phyloP scores from a whole-genome alignment of 1,140 invertebrate genomes.

The Ostrea denselamellosa region DNA sequence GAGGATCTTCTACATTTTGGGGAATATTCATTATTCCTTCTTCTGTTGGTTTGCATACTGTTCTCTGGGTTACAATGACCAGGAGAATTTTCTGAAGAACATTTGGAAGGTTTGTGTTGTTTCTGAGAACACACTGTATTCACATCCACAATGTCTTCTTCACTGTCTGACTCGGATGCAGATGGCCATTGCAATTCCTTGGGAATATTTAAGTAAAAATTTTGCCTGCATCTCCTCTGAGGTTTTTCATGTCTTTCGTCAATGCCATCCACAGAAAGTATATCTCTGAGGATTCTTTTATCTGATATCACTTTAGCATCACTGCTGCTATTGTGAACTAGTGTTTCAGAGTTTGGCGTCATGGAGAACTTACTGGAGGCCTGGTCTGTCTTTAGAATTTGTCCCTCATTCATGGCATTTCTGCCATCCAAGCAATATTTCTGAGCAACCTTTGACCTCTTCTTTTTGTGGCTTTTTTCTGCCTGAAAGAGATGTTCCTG shows the following conservation, averaged over 20 bases:
- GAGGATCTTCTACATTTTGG: neutral
- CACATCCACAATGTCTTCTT: neutral
- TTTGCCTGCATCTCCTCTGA: neutral
- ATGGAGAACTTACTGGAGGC: neutral
- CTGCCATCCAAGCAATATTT: neutral
- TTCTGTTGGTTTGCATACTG: neutral
- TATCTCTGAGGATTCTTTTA: conserved; percentile 2
- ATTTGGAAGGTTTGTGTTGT: neutral
- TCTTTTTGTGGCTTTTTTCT: neutral
- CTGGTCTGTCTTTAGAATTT: neutral
- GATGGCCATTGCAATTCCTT: conserved; percentile 33
- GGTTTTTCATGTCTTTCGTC: neutral
- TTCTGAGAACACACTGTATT: neutral
- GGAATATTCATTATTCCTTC: conserved; percentile 2
- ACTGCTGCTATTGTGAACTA: neutral
- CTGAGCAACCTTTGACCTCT: neutral
- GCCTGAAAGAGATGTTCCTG: neutral
- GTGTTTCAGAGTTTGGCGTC: neutral
- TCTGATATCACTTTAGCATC: neutral
- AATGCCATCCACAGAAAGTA: neutral
- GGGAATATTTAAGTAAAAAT: conserved; percentile 7
- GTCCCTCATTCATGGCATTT: neutral
- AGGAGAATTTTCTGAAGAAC: neutral
- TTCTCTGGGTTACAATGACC: neutral
- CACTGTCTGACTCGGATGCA: neutral